phyloP scores from a whole-genome alignment of 2,888 invertebrate genomes.

The Patella caerulea region DNA sequence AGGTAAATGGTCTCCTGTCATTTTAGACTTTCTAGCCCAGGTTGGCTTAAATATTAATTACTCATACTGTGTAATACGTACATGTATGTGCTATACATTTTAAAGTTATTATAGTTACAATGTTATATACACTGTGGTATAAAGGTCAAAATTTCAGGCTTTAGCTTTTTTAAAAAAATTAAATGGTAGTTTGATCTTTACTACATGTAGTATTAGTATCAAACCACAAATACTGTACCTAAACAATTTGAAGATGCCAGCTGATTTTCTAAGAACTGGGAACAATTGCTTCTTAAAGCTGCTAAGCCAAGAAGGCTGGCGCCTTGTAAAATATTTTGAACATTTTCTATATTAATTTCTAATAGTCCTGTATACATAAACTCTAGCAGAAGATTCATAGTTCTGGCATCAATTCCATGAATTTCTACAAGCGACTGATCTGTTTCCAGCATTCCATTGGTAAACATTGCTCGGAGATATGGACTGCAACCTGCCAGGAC shows the following conservation, averaged over 20 bases:
- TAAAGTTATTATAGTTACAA: too few species aligned
- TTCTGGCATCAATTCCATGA: conserved; percentile 62
- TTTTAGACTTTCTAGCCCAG: too few species aligned
- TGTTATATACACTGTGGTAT: too few species aligned
- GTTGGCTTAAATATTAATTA: too few species aligned
- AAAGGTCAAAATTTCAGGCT: too few species aligned
- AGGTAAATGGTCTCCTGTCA: too few species aligned
- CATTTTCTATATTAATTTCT: conserved; percentile 66
- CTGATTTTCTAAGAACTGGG: conserved; percentile 66
- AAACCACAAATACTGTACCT: conserved; percentile 48
- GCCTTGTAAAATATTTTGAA: conserved; percentile 66
- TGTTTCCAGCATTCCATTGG: conserved; percentile 68
- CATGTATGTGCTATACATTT: too few species aligned
- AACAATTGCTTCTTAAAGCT: conserved; percentile 59
- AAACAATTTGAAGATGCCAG: conserved; percentile 66
- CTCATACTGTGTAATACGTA: too few species aligned
- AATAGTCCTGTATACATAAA: conserved; percentile 68
- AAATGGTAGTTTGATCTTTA: not conserved
- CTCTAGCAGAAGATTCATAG: conserved; percentile 65
- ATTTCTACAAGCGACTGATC: conserved; percentile 61
- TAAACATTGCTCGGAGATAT: conserved; percentile 69
- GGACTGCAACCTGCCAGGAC: conserved; percentile 68
- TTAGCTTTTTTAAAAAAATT: too few species aligned
- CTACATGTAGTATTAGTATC: not conserved
- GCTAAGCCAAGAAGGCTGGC: conserved; percentile 64